Conservation (phyloP, 2,888 invertebrate genomes). For the Nezara viridula region DNA sequence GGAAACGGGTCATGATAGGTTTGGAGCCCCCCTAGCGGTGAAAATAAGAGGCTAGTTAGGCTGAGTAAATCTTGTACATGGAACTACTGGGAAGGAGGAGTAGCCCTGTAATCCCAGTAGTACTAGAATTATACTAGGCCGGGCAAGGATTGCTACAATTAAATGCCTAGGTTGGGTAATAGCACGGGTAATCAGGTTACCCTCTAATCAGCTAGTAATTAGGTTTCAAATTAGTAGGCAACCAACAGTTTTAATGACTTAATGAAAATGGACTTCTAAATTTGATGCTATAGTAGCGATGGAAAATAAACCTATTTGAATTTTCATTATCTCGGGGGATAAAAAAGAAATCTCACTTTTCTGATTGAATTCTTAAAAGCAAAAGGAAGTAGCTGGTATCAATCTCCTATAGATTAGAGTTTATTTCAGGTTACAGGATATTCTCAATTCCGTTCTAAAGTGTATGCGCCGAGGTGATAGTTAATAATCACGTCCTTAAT, state of each 20-base stretch:
- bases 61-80: background rate
- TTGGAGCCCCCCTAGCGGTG: background rate
- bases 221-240: conserved; percentile 44
- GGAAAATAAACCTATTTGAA: conserved; percentile 43
- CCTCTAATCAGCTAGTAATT: conserved; percentile 30
- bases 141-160: conserved; percentile 23
- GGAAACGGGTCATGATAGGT: conserved; percentile 20
- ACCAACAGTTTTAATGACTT: conserved; percentile 44
- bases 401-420: background rate
- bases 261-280: background rate
- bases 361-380: conserved; percentile 37
- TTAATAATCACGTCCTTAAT: background rate
- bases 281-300: background rate
- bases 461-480: background rate
- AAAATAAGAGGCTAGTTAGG: conserved; percentile 25
- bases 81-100: background rate
- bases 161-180: conserved; percentile 45
- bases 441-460: background rate
- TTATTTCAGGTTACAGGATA: background rate
- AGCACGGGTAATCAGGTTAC: background rate
- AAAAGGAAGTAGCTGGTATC: conserved; percentile 1
- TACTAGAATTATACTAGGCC: background rate
- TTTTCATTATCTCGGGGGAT: conserved; percentile 23
- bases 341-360: conserved; percentile 9
- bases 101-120: background rate